These are phyloP conservation scores for Puma concolor DNA, from an alignment of 2,113 vertebrate species.

Conservation along the genomic window DNA sequence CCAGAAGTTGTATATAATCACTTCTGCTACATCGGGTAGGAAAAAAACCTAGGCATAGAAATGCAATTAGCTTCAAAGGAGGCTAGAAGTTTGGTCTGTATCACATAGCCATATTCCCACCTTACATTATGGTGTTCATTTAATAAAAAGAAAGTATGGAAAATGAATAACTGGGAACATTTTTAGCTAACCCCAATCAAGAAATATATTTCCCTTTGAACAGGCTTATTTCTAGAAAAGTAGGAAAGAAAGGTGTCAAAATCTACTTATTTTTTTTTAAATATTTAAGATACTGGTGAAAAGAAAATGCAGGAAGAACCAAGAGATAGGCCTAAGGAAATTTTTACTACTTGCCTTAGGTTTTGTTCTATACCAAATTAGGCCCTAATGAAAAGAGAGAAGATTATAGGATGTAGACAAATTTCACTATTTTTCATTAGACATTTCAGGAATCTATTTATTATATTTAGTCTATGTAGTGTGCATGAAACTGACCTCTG, in stretches of 20 bases:
- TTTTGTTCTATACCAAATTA: slow-evolving; percentile 10
- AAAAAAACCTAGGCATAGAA: neutral
- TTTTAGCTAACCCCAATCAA: neutral
- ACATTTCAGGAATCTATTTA: neutral
- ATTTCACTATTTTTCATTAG: neutral
- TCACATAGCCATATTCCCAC: neutral
- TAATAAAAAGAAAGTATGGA: neutral
- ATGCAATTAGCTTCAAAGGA: neutral
- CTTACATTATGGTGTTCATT: neutral
- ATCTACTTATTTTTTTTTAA: neutral
- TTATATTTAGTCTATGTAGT: neutral
- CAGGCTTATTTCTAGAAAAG: slow-evolving; percentile 1
- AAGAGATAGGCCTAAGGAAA: neutral
- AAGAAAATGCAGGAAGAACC: neutral
- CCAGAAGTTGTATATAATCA: neutral
- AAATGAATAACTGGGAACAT: neutral
- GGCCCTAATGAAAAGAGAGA: neutral
- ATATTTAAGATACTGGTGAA: neutral
- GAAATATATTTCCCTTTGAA: neutral
- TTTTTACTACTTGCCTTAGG: neutral
- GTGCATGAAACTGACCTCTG: neutral
- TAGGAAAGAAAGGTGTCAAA: neutral
- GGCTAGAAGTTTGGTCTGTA: neutral
- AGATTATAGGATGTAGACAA: neutral
- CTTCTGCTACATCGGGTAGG: neutral